phyloP scores from a whole-genome alignment of 30 jellyfish, hydroid and myxozoan genomes.

The Hydractinia echinata region DNA sequence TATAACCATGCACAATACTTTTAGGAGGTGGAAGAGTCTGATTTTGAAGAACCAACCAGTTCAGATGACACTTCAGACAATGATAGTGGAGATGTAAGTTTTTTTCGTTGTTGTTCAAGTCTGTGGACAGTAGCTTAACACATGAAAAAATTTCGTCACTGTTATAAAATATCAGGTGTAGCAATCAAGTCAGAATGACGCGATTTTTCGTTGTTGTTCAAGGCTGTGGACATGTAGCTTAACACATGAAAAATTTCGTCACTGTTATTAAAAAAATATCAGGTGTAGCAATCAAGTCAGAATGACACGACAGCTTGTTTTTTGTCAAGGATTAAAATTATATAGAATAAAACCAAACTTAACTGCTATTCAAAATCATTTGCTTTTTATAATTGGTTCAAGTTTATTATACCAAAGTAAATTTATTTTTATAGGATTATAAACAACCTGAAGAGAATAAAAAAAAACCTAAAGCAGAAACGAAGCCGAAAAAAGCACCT shows the following conservation, averaged over 20 bases:
- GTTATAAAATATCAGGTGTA: not conserved
- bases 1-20: not conserved
- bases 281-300: not conserved
- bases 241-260: too few species aligned
- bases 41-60: slow-evolving; percentile 21
- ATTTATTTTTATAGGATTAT: slow-evolving; percentile 12
- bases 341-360: too few species aligned
- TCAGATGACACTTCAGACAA: slow-evolving; percentile 13
- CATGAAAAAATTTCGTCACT: too few species aligned
- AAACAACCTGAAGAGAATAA: slow-evolving; percentile 3
- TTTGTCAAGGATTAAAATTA: too few species aligned
- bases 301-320: not conserved
- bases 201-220: too few species aligned
- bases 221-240: too few species aligned
- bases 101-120: not conserved
- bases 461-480: not conserved
- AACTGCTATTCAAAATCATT: too few species aligned
- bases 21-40: slow-evolving; percentile 20
- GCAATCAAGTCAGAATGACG: not conserved
- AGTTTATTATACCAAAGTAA: not conserved
- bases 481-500: slow-evolving; percentile 13
- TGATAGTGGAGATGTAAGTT: slow-evolving; percentile 25
- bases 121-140: not conserved
- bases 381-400: not conserved
- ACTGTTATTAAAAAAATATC: not conserved